phyloP scores from a whole-genome alignment of 2,797 vertebrate genomes.

The Gallinago solitaria region DNA sequence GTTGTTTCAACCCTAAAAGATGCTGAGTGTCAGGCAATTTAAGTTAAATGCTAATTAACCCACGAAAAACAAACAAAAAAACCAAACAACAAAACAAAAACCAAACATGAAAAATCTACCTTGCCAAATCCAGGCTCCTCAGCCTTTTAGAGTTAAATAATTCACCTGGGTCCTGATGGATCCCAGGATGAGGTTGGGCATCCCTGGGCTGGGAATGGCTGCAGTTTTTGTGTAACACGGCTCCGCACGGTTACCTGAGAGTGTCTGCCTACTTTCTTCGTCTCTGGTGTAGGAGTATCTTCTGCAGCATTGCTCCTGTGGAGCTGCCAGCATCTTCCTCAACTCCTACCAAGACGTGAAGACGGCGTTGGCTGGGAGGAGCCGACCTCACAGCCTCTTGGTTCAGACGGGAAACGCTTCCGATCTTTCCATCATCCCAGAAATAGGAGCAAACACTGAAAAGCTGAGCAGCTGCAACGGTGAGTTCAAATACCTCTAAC shows the following conservation, averaged over 20 bases:
- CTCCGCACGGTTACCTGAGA: not conserved
- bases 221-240: not conserved
- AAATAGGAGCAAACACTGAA: slow-evolving; percentile 74
- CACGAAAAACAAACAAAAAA: not conserved
- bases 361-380: slow-evolving; percentile 67
- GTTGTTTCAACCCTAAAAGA: not conserved
- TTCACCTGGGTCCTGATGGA: not conserved
- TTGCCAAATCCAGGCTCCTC: not conserved
- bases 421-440: slow-evolving; percentile 87
- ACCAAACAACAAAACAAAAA: no score
- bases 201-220: not conserved
- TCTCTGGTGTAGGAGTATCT: slow-evolving; percentile 80
- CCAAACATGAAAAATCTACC: not conserved
- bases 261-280: not conserved
- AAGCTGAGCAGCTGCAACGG: slow-evolving; percentile 65
- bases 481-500: slow-evolving; percentile 37
- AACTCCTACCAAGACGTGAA: slow-evolving; percentile 78
- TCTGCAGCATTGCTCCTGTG: slow-evolving; percentile 86
- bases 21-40: not conserved
- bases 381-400: slow-evolving; percentile 76
- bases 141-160: not conserved
- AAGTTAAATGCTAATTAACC: not conserved
- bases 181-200: not conserved
- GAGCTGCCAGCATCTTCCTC: slow-evolving; percentile 77
- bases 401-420: slow-evolving; percentile 81